Conservation (phyloP, 2,888 invertebrate genomes). For the Tromatobia lineatoria region DNA sequence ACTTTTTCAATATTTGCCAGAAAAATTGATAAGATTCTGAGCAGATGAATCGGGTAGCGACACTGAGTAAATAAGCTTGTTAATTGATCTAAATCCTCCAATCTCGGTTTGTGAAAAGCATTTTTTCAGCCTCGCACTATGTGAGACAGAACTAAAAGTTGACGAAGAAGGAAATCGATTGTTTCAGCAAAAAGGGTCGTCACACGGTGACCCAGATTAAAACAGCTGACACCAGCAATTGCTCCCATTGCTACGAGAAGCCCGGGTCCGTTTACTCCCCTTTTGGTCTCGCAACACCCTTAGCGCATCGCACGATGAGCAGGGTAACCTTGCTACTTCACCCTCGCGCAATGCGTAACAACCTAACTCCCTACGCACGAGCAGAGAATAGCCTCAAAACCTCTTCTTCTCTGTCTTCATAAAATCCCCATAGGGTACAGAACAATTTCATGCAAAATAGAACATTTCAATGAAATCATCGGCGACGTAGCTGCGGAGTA, state of each 20-base stretch:
- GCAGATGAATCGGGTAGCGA: neutral
- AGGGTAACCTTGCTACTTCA: conserved; percentile 46
- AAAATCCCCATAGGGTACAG: conserved; percentile 11
- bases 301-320: conserved; percentile 57
- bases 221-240: conserved; percentile 79
- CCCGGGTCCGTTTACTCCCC: conserved; percentile 71
- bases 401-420: neutral
- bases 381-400: conserved; percentile 13
- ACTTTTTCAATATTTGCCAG: neutral
- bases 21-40: neutral
- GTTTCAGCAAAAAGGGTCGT: conserved; percentile 70
- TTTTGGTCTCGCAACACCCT: conserved; percentile 68
- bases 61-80: no score
- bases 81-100: no score
- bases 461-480: conserved; percentile 63
- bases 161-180: conserved; percentile 75
- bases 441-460: conserved; percentile 68
- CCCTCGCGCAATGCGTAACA: conserved; percentile 48
- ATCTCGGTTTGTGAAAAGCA: neutral
- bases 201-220: conserved; percentile 79
- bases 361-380: conserved; percentile 22
- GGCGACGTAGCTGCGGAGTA: neutral
- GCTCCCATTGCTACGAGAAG: conserved; percentile 58
- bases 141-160: neutral
- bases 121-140: conserved; percentile 11